These are phyloP conservation scores for Reticulitermes lucifugus DNA, from an alignment of 2,888 invertebrate species.

Conservation along the genomic window DNA sequence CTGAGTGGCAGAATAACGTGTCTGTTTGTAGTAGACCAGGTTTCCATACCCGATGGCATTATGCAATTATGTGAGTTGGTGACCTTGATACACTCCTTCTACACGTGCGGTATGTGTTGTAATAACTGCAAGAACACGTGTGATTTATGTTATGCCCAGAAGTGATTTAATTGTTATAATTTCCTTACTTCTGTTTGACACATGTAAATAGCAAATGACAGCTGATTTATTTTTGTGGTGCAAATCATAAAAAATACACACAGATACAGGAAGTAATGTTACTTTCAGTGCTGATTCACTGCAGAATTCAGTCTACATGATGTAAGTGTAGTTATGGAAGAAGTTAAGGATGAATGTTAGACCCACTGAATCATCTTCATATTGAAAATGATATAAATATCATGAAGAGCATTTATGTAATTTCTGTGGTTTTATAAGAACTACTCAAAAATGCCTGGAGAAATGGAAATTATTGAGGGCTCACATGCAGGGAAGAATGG, in stretches of 20 bases:
- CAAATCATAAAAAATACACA: background rate
- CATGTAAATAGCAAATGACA: background rate
- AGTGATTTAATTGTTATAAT: background rate
- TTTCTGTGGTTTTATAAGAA: background rate
- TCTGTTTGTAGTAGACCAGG: slow-evolving; percentile 3
- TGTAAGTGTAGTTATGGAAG: too few relatives aligned
- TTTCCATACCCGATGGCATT: slow-evolving; percentile 22
- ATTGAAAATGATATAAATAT: too few relatives aligned
- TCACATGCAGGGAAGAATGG: slow-evolving; percentile 18
- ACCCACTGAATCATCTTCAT: background rate
- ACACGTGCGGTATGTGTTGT: background rate
- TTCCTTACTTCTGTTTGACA: background rate
- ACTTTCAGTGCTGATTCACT: background rate
- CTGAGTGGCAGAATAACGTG: background rate
- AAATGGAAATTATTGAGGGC: background rate
- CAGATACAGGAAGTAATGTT: background rate
- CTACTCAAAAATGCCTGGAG: background rate
- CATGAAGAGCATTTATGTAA: background rate
- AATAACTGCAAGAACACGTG: background rate
- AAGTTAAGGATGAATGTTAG: background rate
- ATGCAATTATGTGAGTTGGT: background rate
- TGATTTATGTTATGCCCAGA: background rate
- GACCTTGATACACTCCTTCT: background rate
- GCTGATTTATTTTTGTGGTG: slow-evolving; percentile 15
- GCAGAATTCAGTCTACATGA: too few relatives aligned